A percentile compares a stretch with the other conserved stretches of the same genome.
phyloP scores from a whole-genome alignment of 1,140 invertebrate genomes.

The Zelostemma sp. region DNA sequence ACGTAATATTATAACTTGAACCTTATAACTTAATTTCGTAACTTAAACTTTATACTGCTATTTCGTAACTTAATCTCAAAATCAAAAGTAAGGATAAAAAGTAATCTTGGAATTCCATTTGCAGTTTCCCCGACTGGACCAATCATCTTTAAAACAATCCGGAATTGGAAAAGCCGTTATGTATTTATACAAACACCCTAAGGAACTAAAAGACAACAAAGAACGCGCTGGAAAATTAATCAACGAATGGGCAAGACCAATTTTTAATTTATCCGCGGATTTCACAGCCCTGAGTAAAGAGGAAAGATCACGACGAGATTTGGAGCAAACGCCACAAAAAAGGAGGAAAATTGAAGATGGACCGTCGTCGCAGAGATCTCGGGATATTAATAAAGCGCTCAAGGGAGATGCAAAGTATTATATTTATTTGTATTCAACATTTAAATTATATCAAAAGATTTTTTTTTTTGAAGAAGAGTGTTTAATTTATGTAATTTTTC shows the following conservation, averaged over 20 bases:
- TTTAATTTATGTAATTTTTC: not conserved
- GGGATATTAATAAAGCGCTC: slow-evolving; percentile 76
- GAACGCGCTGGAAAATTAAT: slow-evolving; percentile 92
- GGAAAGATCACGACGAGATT: slow-evolving; percentile 91
- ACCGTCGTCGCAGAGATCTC: slow-evolving; percentile 58
- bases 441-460: not conserved
- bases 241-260: slow-evolving; percentile 96
- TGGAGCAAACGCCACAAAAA: slow-evolving; percentile 86
- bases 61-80: too few relatives aligned
- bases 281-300: slow-evolving; percentile 90
- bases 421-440: not conserved
- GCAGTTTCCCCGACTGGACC: slow-evolving; percentile 92
- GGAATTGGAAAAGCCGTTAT: slow-evolving; percentile 98
- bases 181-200: slow-evolving; percentile 99
- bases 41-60: too few relatives aligned
- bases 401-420: slow-evolving; percentile 73
- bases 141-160: slow-evolving; percentile 91
- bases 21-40: too few relatives aligned
- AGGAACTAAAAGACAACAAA: slow-evolving; percentile 95
- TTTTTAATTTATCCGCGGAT: slow-evolving; percentile 96
- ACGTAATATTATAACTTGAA: too few relatives aligned
- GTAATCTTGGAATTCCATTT: slow-evolving; percentile 48
- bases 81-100: too few relatives aligned
- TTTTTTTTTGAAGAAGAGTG: not conserved
- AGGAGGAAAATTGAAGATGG: slow-evolving; percentile 71